These are phyloP conservation scores for Aulostomus chinensis DNA, from an alignment of 2,797 vertebrate genomes.

Conservation along the genomic window DNA sequence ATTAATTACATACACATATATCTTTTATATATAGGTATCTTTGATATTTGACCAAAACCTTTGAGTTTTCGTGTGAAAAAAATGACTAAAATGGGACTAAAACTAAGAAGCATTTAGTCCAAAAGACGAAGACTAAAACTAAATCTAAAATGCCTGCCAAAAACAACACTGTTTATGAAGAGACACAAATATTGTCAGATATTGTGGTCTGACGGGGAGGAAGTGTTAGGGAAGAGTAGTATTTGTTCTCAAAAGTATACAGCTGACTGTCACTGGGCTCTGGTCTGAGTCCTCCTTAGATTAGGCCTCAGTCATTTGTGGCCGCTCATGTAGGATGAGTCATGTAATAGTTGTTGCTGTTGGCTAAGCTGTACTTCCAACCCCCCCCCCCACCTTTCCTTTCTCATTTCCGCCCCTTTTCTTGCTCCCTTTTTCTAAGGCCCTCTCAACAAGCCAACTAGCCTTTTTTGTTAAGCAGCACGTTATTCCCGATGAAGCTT, in stretches of 20 bases:
- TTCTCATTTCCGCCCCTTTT: conserved; percentile 42
- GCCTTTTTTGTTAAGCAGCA: conserved; percentile 34
- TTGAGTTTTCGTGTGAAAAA: too few relatives aligned
- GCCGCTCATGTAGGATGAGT: conserved; percentile 73
- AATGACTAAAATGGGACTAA: too few relatives aligned
- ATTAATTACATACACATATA: too few relatives aligned
- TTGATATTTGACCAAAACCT: too few relatives aligned
- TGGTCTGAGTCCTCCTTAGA: conserved; percentile 43
- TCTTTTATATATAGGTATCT: too few relatives aligned
- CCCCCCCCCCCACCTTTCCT: conserved; percentile 24
- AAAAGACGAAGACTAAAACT: too few relatives aligned
- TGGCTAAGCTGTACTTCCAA: conserved; percentile 48
- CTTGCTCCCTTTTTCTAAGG: conserved; percentile 18
- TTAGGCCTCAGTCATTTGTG: conserved; percentile 21
- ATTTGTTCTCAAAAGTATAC: conserved; percentile 16
- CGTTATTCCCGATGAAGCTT: conserved; percentile 22
- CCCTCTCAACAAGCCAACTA: conserved; percentile 17
- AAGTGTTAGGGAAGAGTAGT: not conserved
- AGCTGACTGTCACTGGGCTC: conserved; percentile 11
- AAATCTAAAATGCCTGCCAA: too few relatives aligned
- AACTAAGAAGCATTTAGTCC: too few relatives aligned
- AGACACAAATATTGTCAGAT: too few relatives aligned
- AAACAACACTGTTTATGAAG: too few relatives aligned
- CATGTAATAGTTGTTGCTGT: conserved; percentile 74
- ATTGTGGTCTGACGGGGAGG: too few relatives aligned